Base-by-base conservation (phyloP, 2,888 invertebrate genomes). In the Erannis defoliaria region DNA sequence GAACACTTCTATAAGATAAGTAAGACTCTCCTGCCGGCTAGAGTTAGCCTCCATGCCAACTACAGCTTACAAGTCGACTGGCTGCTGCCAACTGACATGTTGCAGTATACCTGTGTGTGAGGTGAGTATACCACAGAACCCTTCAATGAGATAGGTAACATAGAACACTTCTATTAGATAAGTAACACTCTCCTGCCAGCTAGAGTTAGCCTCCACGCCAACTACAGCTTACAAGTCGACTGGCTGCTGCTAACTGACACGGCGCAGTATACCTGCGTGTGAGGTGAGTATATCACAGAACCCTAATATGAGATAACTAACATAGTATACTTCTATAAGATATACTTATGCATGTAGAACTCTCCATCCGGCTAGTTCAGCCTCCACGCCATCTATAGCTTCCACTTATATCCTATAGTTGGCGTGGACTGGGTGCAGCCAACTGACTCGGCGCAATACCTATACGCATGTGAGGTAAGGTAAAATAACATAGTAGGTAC, bases 391-490 rank as follows among this genome's bases (percentile, higher is more conserved):
- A n/a, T n/a, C n/a, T n/a, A n/a, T n/a, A n/a, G n/a, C n/a, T n/a
- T n/a, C n/a, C n/a, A n/a, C n/a, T n/a, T 93, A 57, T 97, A 97
- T n/a, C n/a, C 86, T 95, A 95, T 77, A 97, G 96, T 59, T 86
- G 97, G 55, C 95, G 91, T 96, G 3, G 88, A 93, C 4, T 78
- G 82, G 1, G 88, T 96, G 12, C 84, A 90, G 23, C 91, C 94
- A 0, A 78, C 84, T 9, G 96, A 96, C 72, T 94, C 95, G 0
- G 96, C 95, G 0, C 94, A 94, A n/a, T n/a, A n/a, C n/a, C 68
- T 96, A 96, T 72, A n/a, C n/a, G 94, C 94, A 8, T 96, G 96
- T 70, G 95, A 96, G 88, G 95, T 94, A 64, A 81, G 64, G n/a
- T n/a, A n/a, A n/a, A n/a, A n/a, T 19, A 18, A 19, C 16, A 23